Base-by-base conservation (phyloP, 2,113 vertebrate genomes). In the Psilopsiagon aymara region DNA sequence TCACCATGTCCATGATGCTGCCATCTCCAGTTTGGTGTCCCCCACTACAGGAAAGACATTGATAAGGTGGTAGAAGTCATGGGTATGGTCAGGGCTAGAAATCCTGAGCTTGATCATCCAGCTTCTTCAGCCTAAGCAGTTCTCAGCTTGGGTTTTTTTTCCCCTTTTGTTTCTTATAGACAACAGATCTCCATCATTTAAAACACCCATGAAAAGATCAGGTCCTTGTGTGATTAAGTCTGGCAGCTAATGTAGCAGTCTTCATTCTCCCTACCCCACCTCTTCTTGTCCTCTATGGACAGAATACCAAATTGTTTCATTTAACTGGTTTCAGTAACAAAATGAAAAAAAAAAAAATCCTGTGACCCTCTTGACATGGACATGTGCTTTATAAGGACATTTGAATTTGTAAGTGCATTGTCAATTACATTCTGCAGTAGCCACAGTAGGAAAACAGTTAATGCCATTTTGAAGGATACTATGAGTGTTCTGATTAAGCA, bases 151-250 rank as follows among this genome's bases (percentile, higher is more conserved):
- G 28, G 11, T 49, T 76, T 33, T 1, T 43, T 88, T 63, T 23
- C 19, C 3, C 19, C 15, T 78, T 82, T 82, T 80, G 67, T 73
- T 82, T 80, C 59, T 84, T 74, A 63, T 69, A 18, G 76, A 47
- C 47, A 92, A 73, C 17, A 88, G 67, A 49, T 77, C 71, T 64
- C 63, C 75, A 35, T 88, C 53, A 59, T 88, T 94, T 73, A 85
- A 92, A 75, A 76, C 43, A 82, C 76, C 74, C 25, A 46, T 17
- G 10, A 80, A 46, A 76, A 81, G 29, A 73, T 17, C 49, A 39
- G 19, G 25, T 23, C 46, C 73, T 84, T 66, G 9, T 70, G 68
- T 70, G 41, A 82, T 71, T 82, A 93, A 82, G 27, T 7, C n/a
- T 70, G 51, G 37, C 31, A 59, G 69, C 46, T 81, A 47, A 37